A percentile compares a stretch with the other conserved stretches of the same genome.
Conservation (phyloP, 2,888 invertebrate genomes). For the Pantelozetes paolii region DNA sequence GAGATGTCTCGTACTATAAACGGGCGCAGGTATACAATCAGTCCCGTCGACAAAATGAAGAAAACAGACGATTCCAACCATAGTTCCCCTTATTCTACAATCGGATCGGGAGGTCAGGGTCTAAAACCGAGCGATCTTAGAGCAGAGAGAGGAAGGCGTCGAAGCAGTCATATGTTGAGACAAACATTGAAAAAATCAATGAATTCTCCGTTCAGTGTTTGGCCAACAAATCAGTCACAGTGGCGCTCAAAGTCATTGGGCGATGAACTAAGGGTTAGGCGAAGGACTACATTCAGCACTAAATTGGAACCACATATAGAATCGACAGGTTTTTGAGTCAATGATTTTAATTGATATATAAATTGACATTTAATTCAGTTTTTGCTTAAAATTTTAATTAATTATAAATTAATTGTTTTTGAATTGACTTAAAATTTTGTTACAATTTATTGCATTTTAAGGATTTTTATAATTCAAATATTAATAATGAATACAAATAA, state of each 20-base stretch:
- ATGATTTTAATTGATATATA: background rate
- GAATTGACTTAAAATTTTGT: too few relatives aligned
- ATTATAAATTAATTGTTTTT: too few relatives aligned
- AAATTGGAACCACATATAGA: background rate
- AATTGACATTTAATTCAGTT: background rate
- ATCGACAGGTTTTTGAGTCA: background rate
- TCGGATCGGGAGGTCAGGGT: background rate
- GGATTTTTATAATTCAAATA: too few relatives aligned
- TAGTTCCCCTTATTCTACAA: background rate
- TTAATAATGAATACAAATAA: too few relatives aligned
- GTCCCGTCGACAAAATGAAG: background rate
- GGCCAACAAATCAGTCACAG: slow-evolving; percentile 1
- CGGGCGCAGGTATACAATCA: background rate
- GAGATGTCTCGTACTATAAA: background rate
- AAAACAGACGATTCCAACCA: background rate
- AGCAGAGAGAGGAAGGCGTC: background rate
- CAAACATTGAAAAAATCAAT: slow-evolving; percentile 16
- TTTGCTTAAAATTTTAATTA: too few relatives aligned
- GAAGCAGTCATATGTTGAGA: background rate
- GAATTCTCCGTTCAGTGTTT: slow-evolving; percentile 37
- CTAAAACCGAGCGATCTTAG: background rate
- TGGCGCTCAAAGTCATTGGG: background rate
- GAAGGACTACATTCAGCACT: background rate
- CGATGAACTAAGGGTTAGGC: background rate
- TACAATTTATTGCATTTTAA: background rate